Evolutionary conservation across 1,140 invertebrate genomes (phyloP), one percentile per base, ranked within the genome.

Genomic region (Drosophila orena): DNA sequence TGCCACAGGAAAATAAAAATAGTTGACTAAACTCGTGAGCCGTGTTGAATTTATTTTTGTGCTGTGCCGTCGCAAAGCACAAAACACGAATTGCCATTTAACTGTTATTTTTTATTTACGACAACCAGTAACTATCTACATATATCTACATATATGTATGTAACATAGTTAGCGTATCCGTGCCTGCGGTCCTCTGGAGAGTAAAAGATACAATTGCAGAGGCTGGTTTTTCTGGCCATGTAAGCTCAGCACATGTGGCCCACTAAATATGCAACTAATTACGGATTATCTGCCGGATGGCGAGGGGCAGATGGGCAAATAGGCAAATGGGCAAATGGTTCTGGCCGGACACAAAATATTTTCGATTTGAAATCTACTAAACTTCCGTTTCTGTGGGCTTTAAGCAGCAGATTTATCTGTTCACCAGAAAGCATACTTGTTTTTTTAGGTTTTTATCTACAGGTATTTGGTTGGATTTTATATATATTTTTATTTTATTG

Each of bases 61-160:
- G 8, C 30, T 59, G 59, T 37, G 56, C 24, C 60, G 62, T 46
- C 38, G 38, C 35, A 61, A 72, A 75, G 57, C 65, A 65, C 58
- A 75, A 77, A 81, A 88, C 78, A 85, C 79, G 73, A 76, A 75
- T 79, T 56, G 74, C 83, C 79, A 81, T 86, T 86, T 86, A 88
- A 68, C 71, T 68, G 64, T 37, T 40, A 49, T 73, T 71, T 75
- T 64, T 55, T 78, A 35, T 40, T 52, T 52, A 37, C 30, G 22
- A 60, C 22, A 7, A 2, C 49, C 10, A 7, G 42, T 46, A 34
- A n/a, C 14, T 34, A 14, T 55, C n/a, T 50, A 46, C 42, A 53
- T 52, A 56, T 1, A 53, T 52, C 52, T 1, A 17, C 17, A 1
- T 17, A 1, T 17, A 17, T 17, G 17, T 17, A 17, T 0, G 1